Evolutionary conservation across 2,888 invertebrate genomes (phyloP).

Genomic region (Caenorhabditis virilis): DNA sequence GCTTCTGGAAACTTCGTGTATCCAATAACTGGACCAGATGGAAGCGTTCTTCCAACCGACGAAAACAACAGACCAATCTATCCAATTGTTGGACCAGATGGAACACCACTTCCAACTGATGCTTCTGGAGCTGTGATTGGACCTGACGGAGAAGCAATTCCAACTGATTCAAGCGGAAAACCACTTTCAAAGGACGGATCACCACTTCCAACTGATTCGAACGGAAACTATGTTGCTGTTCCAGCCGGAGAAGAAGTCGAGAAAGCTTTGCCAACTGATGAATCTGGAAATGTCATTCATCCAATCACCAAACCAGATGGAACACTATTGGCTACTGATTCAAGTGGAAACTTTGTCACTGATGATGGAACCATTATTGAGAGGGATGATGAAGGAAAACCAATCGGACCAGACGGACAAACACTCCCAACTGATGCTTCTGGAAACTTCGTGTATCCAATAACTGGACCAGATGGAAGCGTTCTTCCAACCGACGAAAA

Average conservation of each 20-base stretch:
- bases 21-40: slow-evolving; percentile 21
- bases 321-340: slow-evolving; percentile 33
- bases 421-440: slow-evolving; percentile 35
- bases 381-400: slow-evolving; percentile 43
- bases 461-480: slow-evolving; percentile 12
- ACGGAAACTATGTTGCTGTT: slow-evolving; percentile 24
- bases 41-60: slow-evolving; percentile 18
- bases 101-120: slow-evolving; percentile 31
- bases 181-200: slow-evolving; percentile 23
- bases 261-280: slow-evolving; percentile 23
- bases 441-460: slow-evolving; percentile 30
- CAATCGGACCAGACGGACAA: slow-evolving; percentile 32
- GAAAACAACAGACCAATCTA: slow-evolving; percentile 27
- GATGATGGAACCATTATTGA: slow-evolving; percentile 31
- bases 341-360: slow-evolving; percentile 23
- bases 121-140: slow-evolving; percentile 29
- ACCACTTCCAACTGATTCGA: slow-evolving; percentile 51
- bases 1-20: slow-evolving; percentile 10
- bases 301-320: slow-evolving; percentile 41
- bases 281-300: slow-evolving; percentile 27
- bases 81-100: slow-evolving; percentile 15
- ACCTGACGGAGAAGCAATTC: slow-evolving; percentile 25
- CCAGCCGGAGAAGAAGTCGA: slow-evolving; percentile 10
- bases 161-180: slow-evolving; percentile 21
- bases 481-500: slow-evolving; percentile 28